Conservation (phyloP, 2,888 invertebrate species). For the Microlaimidae sp. region DNA sequence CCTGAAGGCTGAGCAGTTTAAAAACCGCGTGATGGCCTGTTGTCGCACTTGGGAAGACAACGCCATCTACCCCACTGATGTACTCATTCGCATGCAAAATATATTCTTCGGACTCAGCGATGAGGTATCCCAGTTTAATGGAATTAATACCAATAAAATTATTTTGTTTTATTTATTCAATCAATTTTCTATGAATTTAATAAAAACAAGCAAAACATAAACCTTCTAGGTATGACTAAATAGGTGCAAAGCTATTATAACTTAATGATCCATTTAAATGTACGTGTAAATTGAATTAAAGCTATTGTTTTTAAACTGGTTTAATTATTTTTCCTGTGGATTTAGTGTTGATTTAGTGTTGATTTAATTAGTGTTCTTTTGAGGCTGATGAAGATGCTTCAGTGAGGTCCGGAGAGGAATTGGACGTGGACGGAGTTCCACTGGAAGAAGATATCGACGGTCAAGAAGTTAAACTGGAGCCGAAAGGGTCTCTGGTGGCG, state of each 20-base stretch:
- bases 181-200: not conserved
- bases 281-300: too few relatives aligned
- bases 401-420: not conserved
- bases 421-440: not conserved
- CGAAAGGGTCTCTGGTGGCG: constrained; percentile 24
- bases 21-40: constrained; percentile 62
- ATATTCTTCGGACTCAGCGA: constrained; percentile 68
- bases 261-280: too few relatives aligned
- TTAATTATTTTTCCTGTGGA: too few relatives aligned
- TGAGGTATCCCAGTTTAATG: constrained; percentile 12
- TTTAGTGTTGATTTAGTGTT: too few relatives aligned
- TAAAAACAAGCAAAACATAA: not conserved
- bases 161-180: not conserved
- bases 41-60: constrained; percentile 88
- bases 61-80: constrained; percentile 82
- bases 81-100: constrained; percentile 66
- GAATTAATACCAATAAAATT: too few relatives aligned
- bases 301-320: too few relatives aligned
- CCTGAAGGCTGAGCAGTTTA: constrained; percentile 87
- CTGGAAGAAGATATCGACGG: not conserved
- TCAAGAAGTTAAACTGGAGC: too few relatives aligned
- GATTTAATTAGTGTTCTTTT: too few relatives aligned
- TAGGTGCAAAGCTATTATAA: too few relatives aligned
- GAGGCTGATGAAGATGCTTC: too few relatives aligned
- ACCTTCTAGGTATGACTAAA: too few relatives aligned